phyloP scores from a whole-genome alignment of 2,888 invertebrate species.

The Lasius fuliginosus region DNA sequence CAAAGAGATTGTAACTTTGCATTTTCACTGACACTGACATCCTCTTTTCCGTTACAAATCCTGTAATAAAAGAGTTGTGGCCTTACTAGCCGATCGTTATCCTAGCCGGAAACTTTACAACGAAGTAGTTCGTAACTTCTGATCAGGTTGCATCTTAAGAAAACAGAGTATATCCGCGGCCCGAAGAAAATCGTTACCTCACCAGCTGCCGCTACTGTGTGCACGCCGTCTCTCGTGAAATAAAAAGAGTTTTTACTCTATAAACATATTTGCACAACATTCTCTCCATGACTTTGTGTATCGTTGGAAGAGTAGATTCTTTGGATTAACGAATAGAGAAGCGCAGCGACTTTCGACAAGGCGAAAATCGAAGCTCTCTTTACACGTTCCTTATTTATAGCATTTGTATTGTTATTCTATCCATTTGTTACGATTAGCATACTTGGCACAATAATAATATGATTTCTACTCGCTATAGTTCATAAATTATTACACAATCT shows the following conservation, averaged over 20 bases:
- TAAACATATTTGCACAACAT: constrained; percentile 44
- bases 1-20: constrained; percentile 8
- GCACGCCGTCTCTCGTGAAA: not conserved
- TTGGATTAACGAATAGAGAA: constrained; percentile 31
- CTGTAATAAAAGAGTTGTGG: constrained; percentile 16
- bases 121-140: constrained; percentile 77
- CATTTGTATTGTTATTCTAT: not conserved
- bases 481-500: not conserved
- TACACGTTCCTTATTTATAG: not conserved
- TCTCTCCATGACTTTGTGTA: not conserved
- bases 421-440: not conserved
- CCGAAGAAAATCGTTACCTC: constrained; percentile 57
- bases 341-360: not conserved
- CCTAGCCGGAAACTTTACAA: constrained; percentile 73
- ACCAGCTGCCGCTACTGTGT: not conserved
- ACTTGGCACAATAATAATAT: not conserved
- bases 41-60: constrained; percentile 41
- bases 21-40: constrained; percentile 9
- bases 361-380: not conserved
- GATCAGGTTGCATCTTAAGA: constrained; percentile 70
- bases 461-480: not conserved
- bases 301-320: not conserved
- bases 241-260: constrained; percentile 32
- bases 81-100: constrained; percentile 71
- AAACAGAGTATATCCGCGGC: constrained; percentile 68